Conservation (phyloP, 2,113 vertebrate genomes). For the Crypturellus undulatus region DNA sequence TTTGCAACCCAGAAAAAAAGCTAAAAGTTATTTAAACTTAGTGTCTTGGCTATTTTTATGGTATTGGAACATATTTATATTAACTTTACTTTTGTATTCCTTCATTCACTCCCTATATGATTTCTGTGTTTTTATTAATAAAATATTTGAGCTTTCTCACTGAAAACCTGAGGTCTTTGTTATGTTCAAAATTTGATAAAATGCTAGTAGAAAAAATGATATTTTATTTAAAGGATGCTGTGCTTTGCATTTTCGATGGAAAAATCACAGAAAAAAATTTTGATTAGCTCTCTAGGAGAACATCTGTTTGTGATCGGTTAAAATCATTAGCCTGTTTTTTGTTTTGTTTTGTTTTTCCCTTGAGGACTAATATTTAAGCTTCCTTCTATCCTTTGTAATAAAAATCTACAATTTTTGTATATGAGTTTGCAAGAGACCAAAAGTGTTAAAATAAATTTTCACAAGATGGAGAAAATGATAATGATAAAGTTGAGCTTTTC, state of each 20-base stretch:
- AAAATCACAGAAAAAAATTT: neutral
- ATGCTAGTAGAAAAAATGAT: neutral
- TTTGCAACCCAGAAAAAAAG: neutral
- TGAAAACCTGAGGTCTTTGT: neutral
- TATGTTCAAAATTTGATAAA: neutral
- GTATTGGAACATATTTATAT: neutral
- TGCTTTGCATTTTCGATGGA: conserved; percentile 37
- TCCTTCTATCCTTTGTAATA: conserved; percentile 33
- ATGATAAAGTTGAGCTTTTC: conserved; percentile 42
- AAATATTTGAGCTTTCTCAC: neutral
- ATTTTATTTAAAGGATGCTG: neutral
- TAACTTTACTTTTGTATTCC: neutral
- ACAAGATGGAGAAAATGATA: conserved; percentile 23
- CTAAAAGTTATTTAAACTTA: neutral
- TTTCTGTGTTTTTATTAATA: fast-evolving
- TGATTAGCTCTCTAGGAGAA: conserved; percentile 51
- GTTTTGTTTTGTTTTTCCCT: neutral
- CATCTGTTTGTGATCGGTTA: conserved; percentile 66
- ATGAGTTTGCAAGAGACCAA: neutral
- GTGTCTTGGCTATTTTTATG: neutral
- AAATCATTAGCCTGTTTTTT: conserved; percentile 53
- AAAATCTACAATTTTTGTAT: neutral
- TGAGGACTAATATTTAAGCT: conserved; percentile 34
- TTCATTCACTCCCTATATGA: neutral
- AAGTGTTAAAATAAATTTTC: conserved; percentile 25